A percentile compares a stretch with the other conserved stretches of the same genome.
Evolutionary conservation across 2,113 vertebrate genomes (phyloP).

Genomic region (Sus scrofa): DNA sequence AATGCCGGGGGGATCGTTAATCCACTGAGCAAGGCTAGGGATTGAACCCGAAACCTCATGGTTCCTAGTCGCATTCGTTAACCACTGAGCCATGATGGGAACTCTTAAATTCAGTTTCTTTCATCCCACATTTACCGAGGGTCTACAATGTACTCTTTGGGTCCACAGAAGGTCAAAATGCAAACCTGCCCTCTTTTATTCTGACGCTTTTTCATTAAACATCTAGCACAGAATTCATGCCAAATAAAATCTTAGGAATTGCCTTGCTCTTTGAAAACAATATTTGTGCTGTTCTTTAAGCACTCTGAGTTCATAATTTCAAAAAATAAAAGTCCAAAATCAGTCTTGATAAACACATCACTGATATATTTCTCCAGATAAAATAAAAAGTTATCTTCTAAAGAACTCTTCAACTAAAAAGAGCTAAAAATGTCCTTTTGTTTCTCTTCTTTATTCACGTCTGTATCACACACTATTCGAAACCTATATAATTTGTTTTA

Average conservation of each 20-base stretch:
- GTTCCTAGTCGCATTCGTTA: too few species aligned
- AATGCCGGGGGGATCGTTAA: too few species aligned
- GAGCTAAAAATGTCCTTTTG: neutral
- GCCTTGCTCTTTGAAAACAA: neutral
- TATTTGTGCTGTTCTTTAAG: slow-evolving; percentile 47
- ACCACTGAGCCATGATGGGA: too few species aligned
- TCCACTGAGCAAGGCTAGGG: too few species aligned
- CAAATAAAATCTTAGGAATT: neutral
- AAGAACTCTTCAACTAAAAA: neutral
- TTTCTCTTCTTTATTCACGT: neutral
- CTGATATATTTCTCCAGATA: neutral
- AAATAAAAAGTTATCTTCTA: neutral
- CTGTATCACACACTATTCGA: neutral
- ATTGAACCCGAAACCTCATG: too few species aligned
- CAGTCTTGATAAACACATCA: neutral
- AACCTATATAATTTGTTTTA: neutral
- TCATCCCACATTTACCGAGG: neutral
- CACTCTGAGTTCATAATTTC: neutral
- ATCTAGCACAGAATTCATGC: neutral
- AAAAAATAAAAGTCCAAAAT: neutral
- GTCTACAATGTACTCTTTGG: neutral
- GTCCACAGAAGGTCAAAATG: neutral
- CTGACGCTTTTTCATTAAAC: neutral
- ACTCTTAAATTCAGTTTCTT: neutral
- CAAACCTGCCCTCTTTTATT: neutral